Conservation (phyloP, 1,140 invertebrate genomes). For the Archivesica marissinica region DNA sequence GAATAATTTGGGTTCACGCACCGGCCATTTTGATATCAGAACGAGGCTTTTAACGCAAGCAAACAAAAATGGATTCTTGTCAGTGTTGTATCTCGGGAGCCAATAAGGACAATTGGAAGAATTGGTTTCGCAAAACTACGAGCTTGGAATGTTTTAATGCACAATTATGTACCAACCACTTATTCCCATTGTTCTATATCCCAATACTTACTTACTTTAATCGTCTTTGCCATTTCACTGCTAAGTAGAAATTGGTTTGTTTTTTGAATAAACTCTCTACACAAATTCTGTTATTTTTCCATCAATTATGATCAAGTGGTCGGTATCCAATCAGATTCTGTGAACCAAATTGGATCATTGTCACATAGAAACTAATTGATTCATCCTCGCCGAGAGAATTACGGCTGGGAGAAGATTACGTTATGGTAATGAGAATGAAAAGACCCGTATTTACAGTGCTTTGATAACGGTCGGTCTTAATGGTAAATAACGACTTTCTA, state of each 20-base stretch:
- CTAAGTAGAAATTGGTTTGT: constrained; percentile 20
- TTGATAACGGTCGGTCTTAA: neutral
- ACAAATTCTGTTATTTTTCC: constrained; percentile 36
- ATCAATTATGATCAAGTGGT: constrained; percentile 23
- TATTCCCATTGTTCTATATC: no score
- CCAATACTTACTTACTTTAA: neutral
- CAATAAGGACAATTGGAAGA: no score
- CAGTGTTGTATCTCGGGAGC: no score
- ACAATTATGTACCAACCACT: no score
- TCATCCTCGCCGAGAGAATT: constrained; percentile 14
- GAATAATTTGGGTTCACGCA: no score
- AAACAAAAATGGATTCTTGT: no score
- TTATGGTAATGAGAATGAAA: constrained; percentile 2
- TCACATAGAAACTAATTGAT: constrained; percentile 45
- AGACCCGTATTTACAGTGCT: neutral
- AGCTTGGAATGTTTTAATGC: no score
- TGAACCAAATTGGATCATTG: constrained; percentile 50
- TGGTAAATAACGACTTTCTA: no score
- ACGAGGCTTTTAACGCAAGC: no score
- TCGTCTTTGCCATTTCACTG: neutral
- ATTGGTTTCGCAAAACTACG: no score
- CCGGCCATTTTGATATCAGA: no score
- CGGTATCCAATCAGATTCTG: constrained; percentile 8
- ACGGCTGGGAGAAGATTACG: neutral
- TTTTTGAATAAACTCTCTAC: constrained; percentile 37